Percentiles rank a stretch among this genome's conserved stretches.
Conservation (phyloP, 2,113 vertebrate genomes). For the Orcinus orca region DNA sequence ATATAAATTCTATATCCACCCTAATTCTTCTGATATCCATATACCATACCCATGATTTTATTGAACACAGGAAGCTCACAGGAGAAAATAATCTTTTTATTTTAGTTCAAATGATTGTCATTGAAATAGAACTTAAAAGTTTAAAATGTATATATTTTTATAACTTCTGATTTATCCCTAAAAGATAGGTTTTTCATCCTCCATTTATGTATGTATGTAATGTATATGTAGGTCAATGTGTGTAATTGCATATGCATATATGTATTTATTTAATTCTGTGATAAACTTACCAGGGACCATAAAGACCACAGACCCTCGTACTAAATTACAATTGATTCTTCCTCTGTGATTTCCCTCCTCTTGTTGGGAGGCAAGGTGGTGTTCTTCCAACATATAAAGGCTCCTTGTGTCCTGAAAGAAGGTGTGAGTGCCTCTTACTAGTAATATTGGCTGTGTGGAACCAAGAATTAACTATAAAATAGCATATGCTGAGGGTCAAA, state of each 20-base stretch:
- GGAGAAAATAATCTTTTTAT: neutral
- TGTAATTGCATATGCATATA: neutral
- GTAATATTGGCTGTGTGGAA: neutral
- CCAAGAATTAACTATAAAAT: neutral
- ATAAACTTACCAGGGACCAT: neutral
- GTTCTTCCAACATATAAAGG: neutral
- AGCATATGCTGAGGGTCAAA: neutral
- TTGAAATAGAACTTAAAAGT: neutral
- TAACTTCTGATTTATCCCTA: neutral
- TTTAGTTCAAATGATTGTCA: neutral
- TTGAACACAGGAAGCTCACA: neutral
- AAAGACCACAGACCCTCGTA: neutral
- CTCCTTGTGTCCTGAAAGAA: neutral
- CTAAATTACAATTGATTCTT: neutral
- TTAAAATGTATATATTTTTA: neutral
- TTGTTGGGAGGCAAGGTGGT: neutral
- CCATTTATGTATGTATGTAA: neutral
- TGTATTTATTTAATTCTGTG: neutral
- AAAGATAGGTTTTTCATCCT: neutral
- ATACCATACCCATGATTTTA: neutral
- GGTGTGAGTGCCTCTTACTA: neutral
- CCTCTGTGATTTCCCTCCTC: neutral
- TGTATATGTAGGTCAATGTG: neutral
- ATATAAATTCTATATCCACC: neutral
- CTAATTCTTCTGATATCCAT: neutral